Conservation (phyloP, 2,797 vertebrate species). For the Rhyacichthys aspro region DNA sequence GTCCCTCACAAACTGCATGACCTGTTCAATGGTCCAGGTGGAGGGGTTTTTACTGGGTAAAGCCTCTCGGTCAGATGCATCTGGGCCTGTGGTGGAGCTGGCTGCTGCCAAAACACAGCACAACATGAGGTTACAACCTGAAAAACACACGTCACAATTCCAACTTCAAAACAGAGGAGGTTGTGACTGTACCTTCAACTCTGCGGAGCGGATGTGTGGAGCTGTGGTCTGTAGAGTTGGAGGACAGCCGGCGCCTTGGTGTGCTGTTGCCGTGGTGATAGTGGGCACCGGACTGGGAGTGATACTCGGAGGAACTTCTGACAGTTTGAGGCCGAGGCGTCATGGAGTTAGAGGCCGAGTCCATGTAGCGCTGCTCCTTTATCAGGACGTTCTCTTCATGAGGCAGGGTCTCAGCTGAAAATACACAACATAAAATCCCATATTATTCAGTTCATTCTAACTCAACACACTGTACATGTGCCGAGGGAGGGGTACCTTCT, state of each 20-base stretch:
- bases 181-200: slow-evolving; percentile 85
- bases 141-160: neutral
- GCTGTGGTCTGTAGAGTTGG: slow-evolving; percentile 79
- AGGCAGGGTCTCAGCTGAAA: slow-evolving; percentile 85
- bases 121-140: neutral
- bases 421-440: slow-evolving; percentile 5
- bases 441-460: neutral
- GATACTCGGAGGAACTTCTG: slow-evolving; percentile 79
- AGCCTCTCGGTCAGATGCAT: slow-evolving; percentile 81
- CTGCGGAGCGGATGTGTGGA: slow-evolving; percentile 80
- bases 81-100: slow-evolving; percentile 90
- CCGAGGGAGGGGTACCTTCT: slow-evolving; percentile 83
- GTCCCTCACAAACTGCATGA: slow-evolving; percentile 92
- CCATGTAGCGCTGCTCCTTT: slow-evolving; percentile 88
- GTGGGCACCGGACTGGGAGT: slow-evolving; percentile 69
- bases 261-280: slow-evolving; percentile 77
- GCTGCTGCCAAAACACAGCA: slow-evolving; percentile 77
- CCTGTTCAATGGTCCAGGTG: slow-evolving; percentile 94
- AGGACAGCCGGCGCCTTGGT: slow-evolving; percentile 76
- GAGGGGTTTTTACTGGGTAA: slow-evolving; percentile 81
- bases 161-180: neutral
- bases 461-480: neutral
- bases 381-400: slow-evolving; percentile 81
- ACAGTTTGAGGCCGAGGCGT: slow-evolving; percentile 75
- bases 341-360: slow-evolving; percentile 87